phyloP scores from a whole-genome alignment of 2,113 vertebrate species.

The Chamaea fasciata region DNA sequence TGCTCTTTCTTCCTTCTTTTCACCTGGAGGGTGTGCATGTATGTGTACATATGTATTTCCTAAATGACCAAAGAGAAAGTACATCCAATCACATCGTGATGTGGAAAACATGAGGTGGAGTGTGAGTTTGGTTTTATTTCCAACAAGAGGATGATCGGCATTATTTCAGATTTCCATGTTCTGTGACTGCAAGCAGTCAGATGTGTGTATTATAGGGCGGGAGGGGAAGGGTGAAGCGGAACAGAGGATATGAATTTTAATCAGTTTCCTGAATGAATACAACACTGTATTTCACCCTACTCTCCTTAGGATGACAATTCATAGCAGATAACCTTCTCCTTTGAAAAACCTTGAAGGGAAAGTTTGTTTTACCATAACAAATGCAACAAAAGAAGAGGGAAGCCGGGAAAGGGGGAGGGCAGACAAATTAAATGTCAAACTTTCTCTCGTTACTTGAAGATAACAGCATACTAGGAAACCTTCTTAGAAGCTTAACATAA shows the following conservation, averaged over 20 bases:
- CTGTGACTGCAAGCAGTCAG: background rate
- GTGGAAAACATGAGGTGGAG: background rate
- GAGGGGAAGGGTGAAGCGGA: background rate
- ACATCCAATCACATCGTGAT: background rate
- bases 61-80: background rate
- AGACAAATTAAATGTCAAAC: conserved; percentile 39
- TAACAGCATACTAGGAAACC: conserved; percentile 3
- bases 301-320: conserved; percentile 37
- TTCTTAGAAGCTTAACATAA: conserved; percentile 46
- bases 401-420: background rate
- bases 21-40: background rate
- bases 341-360: background rate
- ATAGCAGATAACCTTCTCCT: conserved; percentile 50
- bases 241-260: conserved; percentile 51
- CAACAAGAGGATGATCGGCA: background rate
- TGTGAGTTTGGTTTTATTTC: background rate
- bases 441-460: conserved; percentile 34
- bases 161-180: background rate
- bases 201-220: background rate
- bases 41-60: background rate
- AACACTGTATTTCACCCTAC: conserved; percentile 8
- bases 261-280: conserved; percentile 38
- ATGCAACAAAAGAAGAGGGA: background rate
- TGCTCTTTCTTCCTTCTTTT: background rate
- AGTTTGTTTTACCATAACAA: conserved; percentile 37